Base-by-base conservation (phyloP, 53 echinoderm and acorn worm genomes). In the Henricia sp. region DNA sequence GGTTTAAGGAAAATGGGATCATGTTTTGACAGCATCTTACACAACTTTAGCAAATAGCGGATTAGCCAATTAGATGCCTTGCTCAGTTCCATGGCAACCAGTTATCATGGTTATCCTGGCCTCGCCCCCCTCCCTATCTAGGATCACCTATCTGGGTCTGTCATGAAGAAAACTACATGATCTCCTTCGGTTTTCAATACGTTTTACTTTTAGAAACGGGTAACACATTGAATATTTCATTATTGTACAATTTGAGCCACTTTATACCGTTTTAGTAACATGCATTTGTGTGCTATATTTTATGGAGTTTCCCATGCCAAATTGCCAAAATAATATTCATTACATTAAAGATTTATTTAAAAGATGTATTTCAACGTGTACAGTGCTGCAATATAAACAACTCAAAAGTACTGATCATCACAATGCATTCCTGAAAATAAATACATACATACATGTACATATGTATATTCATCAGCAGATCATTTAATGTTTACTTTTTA, bases 391-490 rank as follows among this genome's bases (percentile, higher is more conserved):
- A n/a, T n/a, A n/a, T n/a, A n/a, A n/a, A n/a, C n/a, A n/a, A n/a
- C n/a, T n/a, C n/a, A n/a, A n/a, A n/a, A n/a, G n/a, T n/a, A n/a
- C n/a, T 56, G 56, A 20, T 56, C 56, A 56, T 56, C 56, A 56
- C 56, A 56, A 56, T 56, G 24, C 56, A 23, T 56, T 56, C 56
- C 56, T 56, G 56, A 27, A 56, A 56, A 56, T 56, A 56, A 56
- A 56, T 56, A 56, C 56, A 56, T 56, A 56, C 56, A 56, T 56
- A 51, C 8, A 6, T 51, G 46, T 44, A 44, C 46, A 53, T 21
- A 53, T 53, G 53, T 53, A 53, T 53, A 53, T 53, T 53, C 53
- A 56, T 23, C 56, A 56, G 56, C 56, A 56, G 56, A 56, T 56
- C 4, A 56, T 56, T 56, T 56, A 56, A 56, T 56, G 56, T 56